Evolutionary conservation across 2,113 vertebrate species (phyloP).

Genomic region (Progne subis): DNA sequence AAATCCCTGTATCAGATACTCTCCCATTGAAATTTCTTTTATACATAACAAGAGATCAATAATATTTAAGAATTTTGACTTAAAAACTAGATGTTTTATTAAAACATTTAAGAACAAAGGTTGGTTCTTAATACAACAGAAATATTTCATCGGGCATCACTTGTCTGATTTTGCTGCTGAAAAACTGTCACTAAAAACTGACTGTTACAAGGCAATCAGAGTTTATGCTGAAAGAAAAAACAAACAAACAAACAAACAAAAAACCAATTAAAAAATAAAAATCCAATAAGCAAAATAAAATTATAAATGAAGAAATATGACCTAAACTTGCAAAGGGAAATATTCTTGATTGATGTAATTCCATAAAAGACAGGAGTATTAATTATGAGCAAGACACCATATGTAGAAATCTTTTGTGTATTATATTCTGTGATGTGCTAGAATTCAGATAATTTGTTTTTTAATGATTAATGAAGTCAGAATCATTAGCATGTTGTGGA

Average conservation of each 20-base stretch:
- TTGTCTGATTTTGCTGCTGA: background rate
- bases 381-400: background rate
- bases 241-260: background rate
- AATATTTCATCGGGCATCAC: fast-evolving
- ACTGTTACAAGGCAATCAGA: background rate
- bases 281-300: background rate
- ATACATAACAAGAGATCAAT: background rate
- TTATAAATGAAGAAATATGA: background rate
- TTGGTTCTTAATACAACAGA: background rate
- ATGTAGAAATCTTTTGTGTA: background rate
- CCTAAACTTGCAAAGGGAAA: background rate
- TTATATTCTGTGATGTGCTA: background rate
- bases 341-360: background rate
- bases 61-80: background rate
- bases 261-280: too few relatives aligned
- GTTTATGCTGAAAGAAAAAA: background rate
- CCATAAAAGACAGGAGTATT: background rate
- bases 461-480: conserved; percentile 1
- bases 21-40: background rate
- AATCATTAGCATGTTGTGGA: background rate
- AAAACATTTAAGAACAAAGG: background rate
- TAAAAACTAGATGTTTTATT: background rate
- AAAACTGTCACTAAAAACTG: background rate
- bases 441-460: background rate
- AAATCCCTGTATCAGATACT: background rate